phyloP scores from a whole-genome alignment of 2,113 vertebrate species.

The Lepus americanus region DNA sequence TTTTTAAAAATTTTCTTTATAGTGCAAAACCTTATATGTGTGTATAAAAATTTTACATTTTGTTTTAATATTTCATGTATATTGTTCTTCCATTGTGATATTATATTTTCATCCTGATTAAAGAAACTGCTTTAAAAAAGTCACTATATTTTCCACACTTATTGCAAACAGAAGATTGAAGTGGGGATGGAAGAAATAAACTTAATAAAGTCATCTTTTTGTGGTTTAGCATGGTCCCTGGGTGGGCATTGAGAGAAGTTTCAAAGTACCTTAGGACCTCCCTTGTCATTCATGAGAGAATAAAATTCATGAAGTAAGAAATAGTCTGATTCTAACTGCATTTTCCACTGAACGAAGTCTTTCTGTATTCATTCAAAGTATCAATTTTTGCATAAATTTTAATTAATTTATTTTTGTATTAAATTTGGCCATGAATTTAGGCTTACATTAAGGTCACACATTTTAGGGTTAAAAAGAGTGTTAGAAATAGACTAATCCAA shows the following conservation, averaged over 20 bases:
- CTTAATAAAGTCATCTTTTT: not conserved
- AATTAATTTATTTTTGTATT: not conserved
- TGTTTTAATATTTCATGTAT: slow-evolving; percentile 25
- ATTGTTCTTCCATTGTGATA: not conserved
- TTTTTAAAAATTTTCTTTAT: not conserved
- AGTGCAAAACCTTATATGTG: not conserved
- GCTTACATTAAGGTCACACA: slow-evolving; percentile 20
- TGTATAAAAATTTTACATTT: slow-evolving; percentile 51
- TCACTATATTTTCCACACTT: slow-evolving; percentile 26
- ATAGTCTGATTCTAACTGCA: not conserved
- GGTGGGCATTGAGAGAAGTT: not conserved
- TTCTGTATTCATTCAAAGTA: slow-evolving; percentile 51
- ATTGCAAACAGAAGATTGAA: not conserved
- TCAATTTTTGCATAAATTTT: not conserved
- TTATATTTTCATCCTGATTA: slow-evolving; percentile 6
- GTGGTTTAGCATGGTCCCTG: not conserved
- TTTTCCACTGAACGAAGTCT: not conserved
- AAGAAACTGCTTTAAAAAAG: slow-evolving; percentile 13
- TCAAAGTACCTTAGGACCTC: not conserved
- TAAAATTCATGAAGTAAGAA: not conserved
- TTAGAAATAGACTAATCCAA: slow-evolving; percentile 5
- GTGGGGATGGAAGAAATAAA: not conserved
- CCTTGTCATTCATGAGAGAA: not conserved
- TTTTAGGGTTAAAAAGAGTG: not conserved
- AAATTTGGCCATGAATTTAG: not conserved